Base-by-base conservation (phyloP, 2,113 vertebrate species). In the Suricata suricatta region DNA sequence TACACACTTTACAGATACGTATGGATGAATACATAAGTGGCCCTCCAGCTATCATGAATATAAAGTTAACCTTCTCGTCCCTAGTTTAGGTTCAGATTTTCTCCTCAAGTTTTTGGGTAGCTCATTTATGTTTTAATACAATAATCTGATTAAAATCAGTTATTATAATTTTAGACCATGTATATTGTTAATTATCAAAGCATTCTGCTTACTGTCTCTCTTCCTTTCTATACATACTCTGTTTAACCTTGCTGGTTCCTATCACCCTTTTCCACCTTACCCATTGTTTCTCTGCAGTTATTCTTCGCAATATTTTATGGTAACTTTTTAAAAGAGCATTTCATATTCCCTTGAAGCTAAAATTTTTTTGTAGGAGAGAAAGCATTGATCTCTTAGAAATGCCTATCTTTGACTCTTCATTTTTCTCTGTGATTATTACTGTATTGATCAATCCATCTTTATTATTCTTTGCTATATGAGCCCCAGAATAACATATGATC, bases 321-420 rank as follows among this genome's bases (percentile, higher is more conserved):
- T 57, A 97, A 97, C 44, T 95, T 92, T 97, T 38, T 97, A 63
- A 96, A 96, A 98, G 47, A 89, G 1, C 38, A 88, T 96, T 96
- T 96, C 19, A 5, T 35, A 68, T 94, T 98, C 63, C 74, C 86
- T 93, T 71, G 69, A 13, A 47, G 86, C 85, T 86, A 95, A 97
- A 86, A 94, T 77, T 95, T 95, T 52, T 80, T 96, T 74, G 64
- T 95, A n/a, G 33, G 95, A 96, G 95, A 98, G 79, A 93, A 64
- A 71, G 69, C 74, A 81, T 96, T 95, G 17, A 93, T 82, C 81
- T 96, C 64, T 63, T 96, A 91, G 74, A 96, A 97, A 81, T 95
- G 68, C 31, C 54, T 76, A 0, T 95, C 93, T 98, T 93, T 35
- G 44, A 88, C 95, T 85, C 80, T 95, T 97, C 41, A 10, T 94